These are phyloP conservation scores for Platyrinchus mystaceus DNA, from an alignment of 2,797 vertebrate genomes.

Conservation along the genomic window DNA sequence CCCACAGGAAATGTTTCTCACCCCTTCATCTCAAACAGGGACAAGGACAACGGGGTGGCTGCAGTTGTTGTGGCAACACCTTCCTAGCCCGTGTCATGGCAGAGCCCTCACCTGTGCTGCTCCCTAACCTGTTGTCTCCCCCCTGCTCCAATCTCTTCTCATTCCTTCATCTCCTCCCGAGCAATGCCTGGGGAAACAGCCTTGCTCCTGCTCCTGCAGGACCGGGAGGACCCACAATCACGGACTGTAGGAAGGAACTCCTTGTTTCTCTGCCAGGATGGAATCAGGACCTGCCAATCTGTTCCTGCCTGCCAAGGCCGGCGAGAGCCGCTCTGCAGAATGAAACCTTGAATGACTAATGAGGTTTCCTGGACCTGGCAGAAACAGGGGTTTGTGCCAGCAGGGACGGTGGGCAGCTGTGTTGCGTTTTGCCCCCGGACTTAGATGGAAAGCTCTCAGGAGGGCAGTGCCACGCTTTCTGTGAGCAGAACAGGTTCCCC, in stretches of 20 bases:
- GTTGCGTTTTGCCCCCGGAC: neutral
- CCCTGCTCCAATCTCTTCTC: neutral
- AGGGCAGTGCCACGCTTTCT: neutral
- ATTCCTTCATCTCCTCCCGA: neutral
- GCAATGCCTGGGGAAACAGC: neutral
- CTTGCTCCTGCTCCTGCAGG: neutral
- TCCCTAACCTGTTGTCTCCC: neutral
- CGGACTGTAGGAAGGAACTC: neutral
- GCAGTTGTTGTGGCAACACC: neutral
- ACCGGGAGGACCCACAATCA: neutral
- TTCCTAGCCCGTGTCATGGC: too few species aligned
- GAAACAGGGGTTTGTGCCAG: neutral
- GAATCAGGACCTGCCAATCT: neutral
- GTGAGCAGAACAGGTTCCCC: neutral
- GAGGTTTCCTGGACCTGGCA: neutral
- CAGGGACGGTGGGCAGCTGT: neutral
- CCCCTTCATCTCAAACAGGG: neutral
- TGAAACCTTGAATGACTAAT: fast-evolving
- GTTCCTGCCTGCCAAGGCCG: neutral
- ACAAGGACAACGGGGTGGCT: neutral
- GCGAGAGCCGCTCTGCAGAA: neutral
- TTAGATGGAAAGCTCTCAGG: neutral
- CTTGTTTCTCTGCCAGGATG: neutral
- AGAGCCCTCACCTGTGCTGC: fast-evolving
- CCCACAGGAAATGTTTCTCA: neutral